Evolutionary conservation across 2,888 invertebrate genomes (phyloP), one percentile per base, ranked within the genome.

Genomic region (Tricholauxania praeusta): DNA sequence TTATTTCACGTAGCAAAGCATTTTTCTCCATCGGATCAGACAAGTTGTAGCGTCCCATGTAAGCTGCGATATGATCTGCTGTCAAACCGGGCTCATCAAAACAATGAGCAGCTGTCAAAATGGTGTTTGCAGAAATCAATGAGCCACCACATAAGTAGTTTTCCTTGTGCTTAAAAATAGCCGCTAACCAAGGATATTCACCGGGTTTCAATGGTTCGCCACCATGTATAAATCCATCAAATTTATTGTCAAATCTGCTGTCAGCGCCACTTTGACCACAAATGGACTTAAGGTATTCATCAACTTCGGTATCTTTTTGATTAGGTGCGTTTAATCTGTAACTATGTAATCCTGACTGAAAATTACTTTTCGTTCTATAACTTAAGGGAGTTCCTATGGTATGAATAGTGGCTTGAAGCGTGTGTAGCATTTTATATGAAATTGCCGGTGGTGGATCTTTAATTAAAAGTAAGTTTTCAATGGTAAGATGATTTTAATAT

Each of bases 151-250:
- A 87, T 66, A 83, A 76, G 62, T 82, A 86, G 14, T 71, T 82
- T 8, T 89, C 79, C 12, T 79, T 39, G 1, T 39, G 39, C 39
- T 39, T 39, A 10, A 39, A 39, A 39, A 39, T 87, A 0, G 92
- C 92, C 0, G 88, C 90, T 72, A 92, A 82, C 93, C 93, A 93
- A 0, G 93, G 93, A 89, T 91, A 90, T 68, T 91, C 90, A 0
- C 91, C 90, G 1, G 88, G 86, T 1, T 75, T 71, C 19, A 84
- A 68, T 17, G 73, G 72, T 3, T 69, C 75, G 6, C 84, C 84
- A 2, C 75, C 74, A 63, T 78, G 74, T 32, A 84, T 78, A 12
- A 82, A 78, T 0, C 83, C 81, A n/a, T 79, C 51, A 39, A 39
- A 39, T 39, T 39, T 39, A 39, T 10, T 39, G 10, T 39, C 39